A percentile compares a stretch with the other conserved stretches of the same genome.
Evolutionary conservation across 2,113 vertebrate genomes (phyloP).

Genomic region (human): GRCh38 chr19:10294001-10294500

Average conservation of each 20-base stretch:
- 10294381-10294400: constrained; percentile 63
- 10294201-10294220: not conserved
- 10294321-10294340: constrained; percentile 56
- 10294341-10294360: not conserved
- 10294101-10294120: constrained; percentile 70
- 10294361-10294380: not conserved
- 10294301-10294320: constrained; percentile 76
- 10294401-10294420: constrained; percentile 75
- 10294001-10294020: not conserved
- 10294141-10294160: constrained; percentile 69
- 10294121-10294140: constrained; percentile 74
- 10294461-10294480: constrained; percentile 36
- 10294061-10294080: constrained; percentile 77
- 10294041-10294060: constrained; percentile 76
- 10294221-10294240: not conserved
- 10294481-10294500: constrained; percentile 69
- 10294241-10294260: constrained; percentile 68
- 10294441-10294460: constrained; percentile 75
- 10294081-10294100: constrained; percentile 76
- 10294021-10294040: constrained; percentile 53
- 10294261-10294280: constrained; percentile 80
- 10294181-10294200: constrained; percentile 49
- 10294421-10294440: constrained; percentile 73
- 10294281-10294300: constrained; percentile 68
- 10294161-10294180: constrained; percentile 40